These are phyloP conservation scores for Kradibia gibbosae DNA, from an alignment of 1,140 invertebrate species.

Conservation along the genomic window DNA sequence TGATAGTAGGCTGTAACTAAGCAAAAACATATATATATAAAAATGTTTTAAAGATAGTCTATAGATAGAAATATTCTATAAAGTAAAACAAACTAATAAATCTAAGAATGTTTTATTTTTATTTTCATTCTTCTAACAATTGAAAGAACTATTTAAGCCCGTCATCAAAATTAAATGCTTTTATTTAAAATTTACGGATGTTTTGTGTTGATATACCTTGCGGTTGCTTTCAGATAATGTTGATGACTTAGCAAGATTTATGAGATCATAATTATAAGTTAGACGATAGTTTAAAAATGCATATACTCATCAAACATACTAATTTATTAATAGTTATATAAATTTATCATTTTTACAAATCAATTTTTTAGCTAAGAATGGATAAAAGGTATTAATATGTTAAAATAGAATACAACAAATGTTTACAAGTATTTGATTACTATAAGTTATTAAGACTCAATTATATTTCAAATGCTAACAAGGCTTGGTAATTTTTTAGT, in stretches of 20 bases:
- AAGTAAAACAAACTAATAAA: slow-evolving; percentile 12
- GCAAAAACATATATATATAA: neutral
- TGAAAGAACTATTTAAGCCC: neutral
- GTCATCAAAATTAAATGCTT: neutral
- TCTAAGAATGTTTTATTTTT: slow-evolving; percentile 1
- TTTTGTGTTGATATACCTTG: neutral
- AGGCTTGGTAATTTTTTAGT: neutral
- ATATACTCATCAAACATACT: neutral
- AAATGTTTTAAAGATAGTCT: neutral
- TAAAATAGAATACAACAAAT: neutral
- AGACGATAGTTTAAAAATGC: neutral
- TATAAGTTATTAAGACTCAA: neutral
- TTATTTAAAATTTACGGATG: slow-evolving; percentile 15
- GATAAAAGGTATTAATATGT: neutral
- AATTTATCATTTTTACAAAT: neutral
- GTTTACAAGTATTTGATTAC: neutral
- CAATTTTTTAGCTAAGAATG: neutral
- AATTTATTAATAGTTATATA: neutral
- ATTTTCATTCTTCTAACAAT: neutral
- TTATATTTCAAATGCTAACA: neutral
- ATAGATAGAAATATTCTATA: neutral
- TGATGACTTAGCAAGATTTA: slow-evolving; percentile 6
- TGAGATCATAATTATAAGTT: neutral
- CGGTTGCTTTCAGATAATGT: neutral
- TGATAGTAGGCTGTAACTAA: neutral